Evolutionary conservation across 2,888 invertebrate species (phyloP).

Genomic region (Electrophaes corylata): DNA sequence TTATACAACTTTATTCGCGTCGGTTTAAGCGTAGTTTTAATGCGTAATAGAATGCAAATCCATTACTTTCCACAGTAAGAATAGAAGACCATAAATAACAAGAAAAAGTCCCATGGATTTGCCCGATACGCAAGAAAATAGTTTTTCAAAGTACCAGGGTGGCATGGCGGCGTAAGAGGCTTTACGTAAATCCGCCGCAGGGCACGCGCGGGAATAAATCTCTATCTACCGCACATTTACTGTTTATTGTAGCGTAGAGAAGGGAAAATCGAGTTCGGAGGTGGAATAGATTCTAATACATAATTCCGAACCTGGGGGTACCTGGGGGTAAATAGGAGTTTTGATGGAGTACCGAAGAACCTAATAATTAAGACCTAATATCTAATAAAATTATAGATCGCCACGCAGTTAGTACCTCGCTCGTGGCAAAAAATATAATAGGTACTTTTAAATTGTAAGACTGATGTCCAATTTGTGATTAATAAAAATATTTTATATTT

Average conservation of each 20-base stretch:
- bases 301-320: no score
- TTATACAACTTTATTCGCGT: background rate
- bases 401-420: no score
- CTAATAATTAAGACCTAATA: no score
- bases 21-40: background rate
- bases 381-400: no score
- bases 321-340: no score
- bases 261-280: constrained; percentile 29
- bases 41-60: constrained; percentile 3
- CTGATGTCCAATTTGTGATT: no score
- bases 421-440: no score
- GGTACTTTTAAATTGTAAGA: no score
- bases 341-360: no score
- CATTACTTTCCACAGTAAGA: constrained; percentile 12
- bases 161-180: constrained; percentile 58
- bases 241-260: constrained; percentile 45
- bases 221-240: constrained; percentile 45
- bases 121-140: constrained; percentile 48
- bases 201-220: constrained; percentile 57
- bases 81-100: constrained; percentile 26
- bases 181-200: constrained; percentile 58
- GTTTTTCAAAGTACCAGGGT: constrained; percentile 60
- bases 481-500: no score
- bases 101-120: constrained; percentile 26
- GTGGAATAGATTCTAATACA: background rate